Evolutionary conservation across 2,888 invertebrate species (phyloP).

Genomic region (Apotomis betuletana): DNA sequence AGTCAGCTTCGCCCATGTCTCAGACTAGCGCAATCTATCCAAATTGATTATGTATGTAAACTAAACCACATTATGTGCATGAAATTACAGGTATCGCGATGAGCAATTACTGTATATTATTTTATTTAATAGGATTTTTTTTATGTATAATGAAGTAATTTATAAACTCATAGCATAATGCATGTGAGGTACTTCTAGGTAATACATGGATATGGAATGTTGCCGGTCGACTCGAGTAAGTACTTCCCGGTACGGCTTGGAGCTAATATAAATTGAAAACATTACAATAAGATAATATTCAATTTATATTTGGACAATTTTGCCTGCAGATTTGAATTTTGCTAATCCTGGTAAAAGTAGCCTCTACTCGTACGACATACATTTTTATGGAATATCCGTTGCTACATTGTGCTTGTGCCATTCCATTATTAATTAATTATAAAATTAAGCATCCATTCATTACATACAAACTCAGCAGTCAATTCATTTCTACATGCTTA

Average conservation of each 20-base stretch:
- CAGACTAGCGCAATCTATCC: background rate
- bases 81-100: slow-evolving; percentile 15
- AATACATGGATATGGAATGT: background rate
- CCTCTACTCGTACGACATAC: too few species aligned
- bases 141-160: slow-evolving; percentile 10
- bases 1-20: background rate
- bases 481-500: too few species aligned
- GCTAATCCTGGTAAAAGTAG: too few species aligned
- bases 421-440: too few species aligned
- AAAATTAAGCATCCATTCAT: too few species aligned
- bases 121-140: background rate
- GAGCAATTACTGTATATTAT: slow-evolving; percentile 10
- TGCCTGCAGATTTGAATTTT: too few species aligned
- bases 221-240: background rate
- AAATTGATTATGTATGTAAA: slow-evolving; percentile 24
- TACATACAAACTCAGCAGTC: too few species aligned
- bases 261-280: background rate
- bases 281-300: too few species aligned
- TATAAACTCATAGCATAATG: background rate
- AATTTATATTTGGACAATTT: too few species aligned
- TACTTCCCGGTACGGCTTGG: background rate
- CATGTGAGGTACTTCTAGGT: background rate
- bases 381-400: too few species aligned
- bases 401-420: too few species aligned
- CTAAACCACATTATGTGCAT: slow-evolving; percentile 20